phyloP scores from a whole-genome alignment of 2,888 invertebrate genomes.

The Drosophila neotestacea region DNA sequence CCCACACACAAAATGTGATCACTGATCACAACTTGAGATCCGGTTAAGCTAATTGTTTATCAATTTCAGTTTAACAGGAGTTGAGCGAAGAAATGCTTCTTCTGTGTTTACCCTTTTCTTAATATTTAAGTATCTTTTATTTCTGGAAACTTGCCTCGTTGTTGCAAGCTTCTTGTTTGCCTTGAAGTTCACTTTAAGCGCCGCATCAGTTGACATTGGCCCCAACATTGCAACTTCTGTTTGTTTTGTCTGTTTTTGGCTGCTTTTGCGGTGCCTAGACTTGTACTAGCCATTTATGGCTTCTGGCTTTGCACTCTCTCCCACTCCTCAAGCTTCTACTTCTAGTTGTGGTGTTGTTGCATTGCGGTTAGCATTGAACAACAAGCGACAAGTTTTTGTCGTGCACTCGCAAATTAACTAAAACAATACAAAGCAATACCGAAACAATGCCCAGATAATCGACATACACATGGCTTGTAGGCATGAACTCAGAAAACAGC shows the following conservation, averaged over 20 bases:
- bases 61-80: constrained; percentile 26
- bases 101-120: constrained; percentile 11
- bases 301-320: constrained; percentile 53
- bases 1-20: background rate
- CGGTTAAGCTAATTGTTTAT: constrained; percentile 56
- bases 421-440: constrained; percentile 50
- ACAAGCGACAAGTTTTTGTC: constrained; percentile 59
- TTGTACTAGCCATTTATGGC: constrained; percentile 79
- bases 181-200: constrained; percentile 39
- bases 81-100: constrained; percentile 17
- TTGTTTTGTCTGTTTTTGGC: constrained; percentile 59
- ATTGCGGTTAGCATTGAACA: constrained; percentile 71
- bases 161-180: constrained; percentile 23
- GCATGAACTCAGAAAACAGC: constrained; percentile 61
- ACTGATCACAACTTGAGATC: constrained; percentile 29
- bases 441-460: constrained; percentile 24
- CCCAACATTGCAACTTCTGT: constrained; percentile 74
- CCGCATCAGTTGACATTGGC: constrained; percentile 67
- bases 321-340: constrained; percentile 3
- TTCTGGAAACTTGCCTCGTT: constrained; percentile 26
- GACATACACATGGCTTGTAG: constrained; percentile 14
- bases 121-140: background rate
- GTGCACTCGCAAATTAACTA: constrained; percentile 67
- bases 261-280: constrained; percentile 64
- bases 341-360: constrained; percentile 17